A percentile compares a stretch with the other conserved stretches of the same genome.
phyloP scores from a whole-genome alignment of 2,888 invertebrate species.

The Megastigmus dorsalis region DNA sequence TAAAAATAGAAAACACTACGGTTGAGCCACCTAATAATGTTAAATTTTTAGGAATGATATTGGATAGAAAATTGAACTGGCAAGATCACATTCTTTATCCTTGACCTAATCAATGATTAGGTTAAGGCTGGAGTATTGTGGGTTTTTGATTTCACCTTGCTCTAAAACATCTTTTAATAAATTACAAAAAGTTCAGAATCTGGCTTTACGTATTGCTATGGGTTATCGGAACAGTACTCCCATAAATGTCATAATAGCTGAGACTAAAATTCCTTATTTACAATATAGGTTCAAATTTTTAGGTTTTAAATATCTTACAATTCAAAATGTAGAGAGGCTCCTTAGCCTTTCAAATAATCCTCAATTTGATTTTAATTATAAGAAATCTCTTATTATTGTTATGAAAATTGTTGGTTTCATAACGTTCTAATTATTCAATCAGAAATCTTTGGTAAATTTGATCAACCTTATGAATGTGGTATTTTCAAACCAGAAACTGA shows the following conservation, averaged over 20 bases:
- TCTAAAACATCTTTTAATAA: not conserved
- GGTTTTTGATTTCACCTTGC: conserved; percentile 37
- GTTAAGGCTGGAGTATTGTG: too few relatives aligned
- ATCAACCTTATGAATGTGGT: not conserved
- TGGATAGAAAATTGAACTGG: not conserved
- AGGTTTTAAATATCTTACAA: conserved; percentile 24
- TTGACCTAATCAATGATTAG: not conserved
- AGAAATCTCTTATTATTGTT: not conserved
- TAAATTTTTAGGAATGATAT: not conserved
- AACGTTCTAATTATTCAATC: too few relatives aligned
- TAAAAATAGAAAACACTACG: not conserved
- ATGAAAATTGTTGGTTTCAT: too few relatives aligned
- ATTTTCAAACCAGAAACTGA: not conserved
- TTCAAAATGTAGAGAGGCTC: conserved; percentile 29
- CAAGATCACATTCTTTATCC: not conserved
- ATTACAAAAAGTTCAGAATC: too few relatives aligned
- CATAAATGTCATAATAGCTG: conserved; percentile 45
- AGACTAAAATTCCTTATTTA: conserved; percentile 40
- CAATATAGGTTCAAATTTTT: conserved; percentile 27
- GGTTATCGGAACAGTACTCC: conserved; percentile 50
- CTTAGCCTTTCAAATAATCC: too few relatives aligned
- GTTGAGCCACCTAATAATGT: not conserved
- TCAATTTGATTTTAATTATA: too few relatives aligned
- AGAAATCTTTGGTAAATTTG: not conserved
- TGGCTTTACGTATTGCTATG: conserved; percentile 42